These are phyloP conservation scores for Malaclemys terrapin DNA, from an alignment of 2,113 vertebrate species.

Conservation along the genomic window DNA sequence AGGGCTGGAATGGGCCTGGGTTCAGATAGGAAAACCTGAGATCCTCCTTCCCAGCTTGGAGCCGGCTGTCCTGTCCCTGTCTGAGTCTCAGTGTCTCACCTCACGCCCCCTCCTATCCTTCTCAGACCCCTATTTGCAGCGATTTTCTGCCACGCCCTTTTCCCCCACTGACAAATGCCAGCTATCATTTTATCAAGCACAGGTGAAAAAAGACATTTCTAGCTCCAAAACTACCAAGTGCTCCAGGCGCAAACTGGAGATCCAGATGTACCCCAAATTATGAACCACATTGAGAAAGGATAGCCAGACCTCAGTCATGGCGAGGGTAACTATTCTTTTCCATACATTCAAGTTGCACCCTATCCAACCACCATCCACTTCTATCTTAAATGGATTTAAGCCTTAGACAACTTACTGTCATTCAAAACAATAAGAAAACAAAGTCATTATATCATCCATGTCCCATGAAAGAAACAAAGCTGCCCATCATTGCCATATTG, in stretches of 20 bases:
- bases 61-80: not conserved
- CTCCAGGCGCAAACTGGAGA: not conserved
- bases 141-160: not conserved
- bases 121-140: not conserved
- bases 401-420: not conserved
- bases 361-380: constrained; percentile 17
- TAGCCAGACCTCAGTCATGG: constrained; percentile 9
- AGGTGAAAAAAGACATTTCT: not conserved
- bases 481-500: not conserved
- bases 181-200: not conserved
- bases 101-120: not conserved
- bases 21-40: not conserved
- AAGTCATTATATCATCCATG: constrained; percentile 21
- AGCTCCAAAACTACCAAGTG: not conserved
- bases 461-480: not conserved
- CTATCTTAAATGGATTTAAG: constrained; percentile 23
- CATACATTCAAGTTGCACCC: constrained; percentile 26
- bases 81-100: not conserved
- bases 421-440: constrained; percentile 49
- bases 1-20: not conserved
- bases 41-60: not conserved
- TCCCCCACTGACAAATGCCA: not conserved
- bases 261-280: not conserved
- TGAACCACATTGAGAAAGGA: constrained; percentile 13
- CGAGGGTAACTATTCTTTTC: constrained; percentile 25